phyloP scores from a whole-genome alignment of 2,797 vertebrate species.

The Anas flavirostris region DNA sequence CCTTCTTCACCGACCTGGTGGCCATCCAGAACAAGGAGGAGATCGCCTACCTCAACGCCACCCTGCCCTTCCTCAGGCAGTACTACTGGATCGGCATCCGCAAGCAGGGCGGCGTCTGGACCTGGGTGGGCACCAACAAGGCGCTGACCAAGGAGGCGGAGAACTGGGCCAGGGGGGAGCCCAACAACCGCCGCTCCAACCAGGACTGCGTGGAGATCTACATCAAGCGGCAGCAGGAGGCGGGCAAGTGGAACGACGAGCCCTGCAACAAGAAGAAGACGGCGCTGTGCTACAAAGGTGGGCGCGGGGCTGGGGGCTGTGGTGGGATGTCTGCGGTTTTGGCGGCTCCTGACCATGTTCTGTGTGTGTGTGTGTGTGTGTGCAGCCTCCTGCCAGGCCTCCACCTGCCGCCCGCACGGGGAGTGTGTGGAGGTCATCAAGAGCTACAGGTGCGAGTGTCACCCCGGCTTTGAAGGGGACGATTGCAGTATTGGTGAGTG shows the following conservation, averaged over 20 bases:
- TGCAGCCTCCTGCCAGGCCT: constrained; percentile 82
- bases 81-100: constrained; percentile 70
- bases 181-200: constrained; percentile 64
- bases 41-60: constrained; percentile 30
- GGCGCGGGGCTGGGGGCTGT: background rate
- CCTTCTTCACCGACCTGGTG: constrained; percentile 60
- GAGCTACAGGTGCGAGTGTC: constrained; percentile 83
- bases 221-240: constrained; percentile 24
- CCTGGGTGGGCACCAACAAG: constrained; percentile 66
- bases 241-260: constrained; percentile 59
- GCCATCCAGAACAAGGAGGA: constrained; percentile 66
- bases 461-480: constrained; percentile 81
- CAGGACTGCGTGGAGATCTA: constrained; percentile 73
- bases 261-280: constrained; percentile 40
- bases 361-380: background rate
- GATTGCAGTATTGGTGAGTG: constrained; percentile 82
- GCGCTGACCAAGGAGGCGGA: background rate
- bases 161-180: constrained; percentile 65
- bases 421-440: constrained; percentile 86
- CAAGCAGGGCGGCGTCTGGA: constrained; percentile 36
- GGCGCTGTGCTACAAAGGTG: constrained; percentile 28
- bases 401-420: constrained; percentile 77
- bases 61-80: background rate
- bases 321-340: background rate
- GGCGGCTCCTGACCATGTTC: background rate